phyloP scores from a whole-genome alignment of 2,888 invertebrate species.

The Polydesmus complanatus region DNA sequence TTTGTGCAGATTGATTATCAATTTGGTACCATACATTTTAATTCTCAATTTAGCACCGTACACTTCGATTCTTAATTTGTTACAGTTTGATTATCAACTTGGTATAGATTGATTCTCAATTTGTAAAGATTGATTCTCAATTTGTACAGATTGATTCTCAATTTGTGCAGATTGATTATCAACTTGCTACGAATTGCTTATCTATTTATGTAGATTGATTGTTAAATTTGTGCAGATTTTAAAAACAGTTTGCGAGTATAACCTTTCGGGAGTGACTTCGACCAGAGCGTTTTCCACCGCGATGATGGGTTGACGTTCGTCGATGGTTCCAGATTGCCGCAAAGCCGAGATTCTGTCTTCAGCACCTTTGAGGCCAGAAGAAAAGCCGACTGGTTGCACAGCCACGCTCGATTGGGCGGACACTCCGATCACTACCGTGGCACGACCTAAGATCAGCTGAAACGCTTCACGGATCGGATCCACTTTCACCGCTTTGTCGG shows the following conservation, averaged over 20 bases:
- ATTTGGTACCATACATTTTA: no score
- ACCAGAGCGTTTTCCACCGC: slow-evolving; percentile 62
- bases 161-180: no score
- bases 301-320: slow-evolving; percentile 51
- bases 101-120: no score
- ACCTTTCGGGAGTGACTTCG: slow-evolving; percentile 43
- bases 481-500: slow-evolving; percentile 60
- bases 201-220: not conserved
- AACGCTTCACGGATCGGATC: slow-evolving; percentile 65
- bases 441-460: slow-evolving; percentile 62
- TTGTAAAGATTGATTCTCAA: no score
- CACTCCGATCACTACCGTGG: slow-evolving; percentile 51
- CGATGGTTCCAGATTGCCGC: slow-evolving; percentile 43
- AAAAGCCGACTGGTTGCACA: slow-evolving; percentile 62
- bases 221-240: slow-evolving; percentile 1
- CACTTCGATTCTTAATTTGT: no score
- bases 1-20: no score
- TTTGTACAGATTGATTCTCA: not conserved
- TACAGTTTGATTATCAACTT: no score
- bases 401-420: slow-evolving; percentile 49
- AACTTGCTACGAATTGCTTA: not conserved
- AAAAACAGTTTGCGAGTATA: slow-evolving; percentile 20
- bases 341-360: slow-evolving; percentile 53
- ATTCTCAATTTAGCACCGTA: no score
- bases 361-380: slow-evolving; percentile 56